Evolutionary conservation across 2,888 invertebrate species (phyloP).

Genomic region (Pristionchus arcanus): DNA sequence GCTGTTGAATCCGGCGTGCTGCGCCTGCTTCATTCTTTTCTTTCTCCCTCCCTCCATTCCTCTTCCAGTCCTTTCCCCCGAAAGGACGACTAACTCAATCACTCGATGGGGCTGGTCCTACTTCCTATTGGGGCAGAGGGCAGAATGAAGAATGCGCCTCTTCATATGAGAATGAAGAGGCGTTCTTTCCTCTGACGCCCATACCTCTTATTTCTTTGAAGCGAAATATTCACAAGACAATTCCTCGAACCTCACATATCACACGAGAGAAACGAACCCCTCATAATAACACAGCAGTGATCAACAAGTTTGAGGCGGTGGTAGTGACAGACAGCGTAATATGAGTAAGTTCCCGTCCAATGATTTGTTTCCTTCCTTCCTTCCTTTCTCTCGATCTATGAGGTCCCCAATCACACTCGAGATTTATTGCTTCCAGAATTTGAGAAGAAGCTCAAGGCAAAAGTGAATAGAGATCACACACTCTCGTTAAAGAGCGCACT

Average conservation of each 20-base stretch:
- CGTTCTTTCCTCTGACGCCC: not conserved
- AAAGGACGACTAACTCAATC: not conserved
- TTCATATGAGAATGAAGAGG: not conserved
- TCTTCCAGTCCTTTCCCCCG: not conserved
- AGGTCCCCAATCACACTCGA: not conserved
- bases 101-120: not conserved
- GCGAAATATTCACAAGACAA: not conserved
- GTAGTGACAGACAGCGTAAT: constrained; percentile 11
- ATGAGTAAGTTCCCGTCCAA: not conserved
- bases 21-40: not conserved
- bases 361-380: constrained; percentile 13
- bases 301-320: not conserved
- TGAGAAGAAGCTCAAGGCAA: not conserved
- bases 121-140: not conserved
- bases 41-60: not conserved
- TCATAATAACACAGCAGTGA: constrained; percentile 26
- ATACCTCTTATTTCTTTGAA: not conserved
- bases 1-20: not conserved
- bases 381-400: not conserved
- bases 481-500: too few species aligned
- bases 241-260: too few species aligned
- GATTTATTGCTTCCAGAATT: constrained; percentile 28
- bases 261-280: not conserved
- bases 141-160: too few species aligned
- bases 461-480: not conserved